Percentiles rank a stretch among this genome's conserved stretches.
phyloP scores from a whole-genome alignment of 2,113 vertebrate genomes.

The Phyllostomus hastatus region DNA sequence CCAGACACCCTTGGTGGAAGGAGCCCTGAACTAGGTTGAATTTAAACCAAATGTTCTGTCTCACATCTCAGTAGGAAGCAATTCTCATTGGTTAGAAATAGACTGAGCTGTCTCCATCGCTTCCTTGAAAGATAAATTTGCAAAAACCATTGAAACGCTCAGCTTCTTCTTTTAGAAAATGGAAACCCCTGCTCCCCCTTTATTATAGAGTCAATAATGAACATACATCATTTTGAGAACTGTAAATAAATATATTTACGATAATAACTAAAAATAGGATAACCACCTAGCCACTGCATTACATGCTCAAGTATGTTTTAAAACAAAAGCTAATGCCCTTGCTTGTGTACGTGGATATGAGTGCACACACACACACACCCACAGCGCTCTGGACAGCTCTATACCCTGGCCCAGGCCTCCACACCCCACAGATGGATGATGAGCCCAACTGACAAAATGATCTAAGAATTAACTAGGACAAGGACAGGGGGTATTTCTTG shows the following conservation, averaged over 20 bases:
- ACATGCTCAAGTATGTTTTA: neutral
- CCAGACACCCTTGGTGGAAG: neutral
- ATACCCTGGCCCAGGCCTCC: neutral
- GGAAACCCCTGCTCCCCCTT: neutral
- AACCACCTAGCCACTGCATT: neutral
- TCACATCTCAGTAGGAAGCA: neutral
- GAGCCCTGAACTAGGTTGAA: neutral
- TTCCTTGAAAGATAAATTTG: neutral
- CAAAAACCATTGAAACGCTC: neutral
- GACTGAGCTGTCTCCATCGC: neutral
- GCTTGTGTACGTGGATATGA: neutral
- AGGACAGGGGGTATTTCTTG: neutral
- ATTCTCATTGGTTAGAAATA: neutral
- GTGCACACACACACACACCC: neutral
- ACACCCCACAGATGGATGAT: neutral
- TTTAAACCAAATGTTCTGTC: neutral
- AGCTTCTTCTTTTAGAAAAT: neutral
- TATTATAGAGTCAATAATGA: neutral
- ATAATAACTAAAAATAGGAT: neutral
- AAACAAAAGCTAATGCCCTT: neutral
- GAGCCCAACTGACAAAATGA: neutral
- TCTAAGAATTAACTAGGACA: neutral
- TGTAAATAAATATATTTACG: neutral
- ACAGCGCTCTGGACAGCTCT: neutral
- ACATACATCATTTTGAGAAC: neutral